A percentile compares a stretch with the other conserved stretches of the same genome.
Evolutionary conservation across 2,113 vertebrate genomes (phyloP).

Genomic region (Pygoscelis antarcticus): DNA sequence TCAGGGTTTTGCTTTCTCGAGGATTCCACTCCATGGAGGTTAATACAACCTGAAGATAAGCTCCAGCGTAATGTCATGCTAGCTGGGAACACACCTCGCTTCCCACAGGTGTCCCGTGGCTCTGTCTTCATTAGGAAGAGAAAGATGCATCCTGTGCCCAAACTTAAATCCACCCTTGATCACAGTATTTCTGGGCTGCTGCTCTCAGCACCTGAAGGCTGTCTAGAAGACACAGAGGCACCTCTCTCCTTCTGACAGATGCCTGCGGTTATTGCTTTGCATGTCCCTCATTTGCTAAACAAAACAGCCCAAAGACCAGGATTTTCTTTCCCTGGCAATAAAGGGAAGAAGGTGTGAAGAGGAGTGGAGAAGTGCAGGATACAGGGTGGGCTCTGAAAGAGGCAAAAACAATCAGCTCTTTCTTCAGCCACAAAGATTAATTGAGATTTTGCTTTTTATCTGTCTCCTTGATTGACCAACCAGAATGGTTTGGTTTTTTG

Average conservation of each 20-base stretch:
- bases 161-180: neutral
- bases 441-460: conserved; percentile 37
- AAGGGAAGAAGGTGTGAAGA: conserved; percentile 29
- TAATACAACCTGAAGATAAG: neutral
- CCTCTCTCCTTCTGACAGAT: neutral
- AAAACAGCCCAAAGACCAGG: conserved; percentile 73
- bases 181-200: neutral
- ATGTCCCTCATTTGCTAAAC: conserved; percentile 86
- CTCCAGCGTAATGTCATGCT: neutral
- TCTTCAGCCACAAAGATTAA: conserved; percentile 35
- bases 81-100: neutral
- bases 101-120: neutral
- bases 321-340: conserved; percentile 8
- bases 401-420: conserved; percentile 24
- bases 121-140: neutral
- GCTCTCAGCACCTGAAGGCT: neutral
- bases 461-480: neutral
- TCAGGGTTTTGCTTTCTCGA: neutral
- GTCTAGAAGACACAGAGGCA: conserved; percentile 18
- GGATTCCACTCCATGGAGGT: neutral
- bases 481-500: neutral
- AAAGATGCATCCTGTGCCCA: neutral
- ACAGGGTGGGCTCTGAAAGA: neutral
- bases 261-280: conserved; percentile 72
- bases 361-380: neutral